Evolutionary conservation across 2,797 vertebrate species (phyloP).

Genomic region (Dendrocincla fuliginosa): DNA sequence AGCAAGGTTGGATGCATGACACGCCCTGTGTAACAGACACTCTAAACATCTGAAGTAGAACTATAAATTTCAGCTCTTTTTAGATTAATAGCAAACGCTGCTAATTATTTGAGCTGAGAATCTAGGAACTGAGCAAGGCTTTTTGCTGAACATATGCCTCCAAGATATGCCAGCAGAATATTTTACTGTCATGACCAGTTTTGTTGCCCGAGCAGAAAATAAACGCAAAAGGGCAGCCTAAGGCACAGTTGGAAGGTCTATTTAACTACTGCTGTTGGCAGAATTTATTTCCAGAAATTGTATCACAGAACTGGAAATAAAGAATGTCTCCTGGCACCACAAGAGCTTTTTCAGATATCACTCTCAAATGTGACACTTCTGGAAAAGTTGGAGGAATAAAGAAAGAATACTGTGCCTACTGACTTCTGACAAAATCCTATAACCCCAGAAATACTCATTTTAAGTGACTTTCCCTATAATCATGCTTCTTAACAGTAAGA

Average conservation of each 20-base stretch:
- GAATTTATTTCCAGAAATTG: constrained; percentile 25
- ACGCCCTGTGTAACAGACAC: neutral
- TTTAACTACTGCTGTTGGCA: constrained; percentile 27
- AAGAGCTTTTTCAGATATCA: neutral
- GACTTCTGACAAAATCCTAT: neutral
- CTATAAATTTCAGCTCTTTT: neutral
- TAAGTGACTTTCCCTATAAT: neutral
- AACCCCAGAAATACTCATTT: neutral
- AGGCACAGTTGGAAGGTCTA: constrained; percentile 8
- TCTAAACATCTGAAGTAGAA: neutral
- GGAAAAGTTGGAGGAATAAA: neutral
- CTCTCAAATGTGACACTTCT: neutral
- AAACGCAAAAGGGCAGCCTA: neutral
- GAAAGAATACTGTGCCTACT: neutral
- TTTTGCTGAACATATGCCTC: constrained; percentile 5
- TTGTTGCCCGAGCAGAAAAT: constrained; percentile 27
- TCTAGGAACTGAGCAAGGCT: neutral
- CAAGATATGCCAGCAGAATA: neutral
- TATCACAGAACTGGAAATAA: constrained; percentile 24
- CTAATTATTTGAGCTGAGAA: neutral
- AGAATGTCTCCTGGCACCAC: constrained; percentile 1
- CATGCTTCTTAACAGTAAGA: neutral
- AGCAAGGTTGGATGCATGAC: neutral
- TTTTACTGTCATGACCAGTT: constrained; percentile 26
- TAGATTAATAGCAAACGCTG: neutral